Evolutionary conservation across 2,888 invertebrate species (phyloP).

Genomic region (Mesoligia furuncula): DNA sequence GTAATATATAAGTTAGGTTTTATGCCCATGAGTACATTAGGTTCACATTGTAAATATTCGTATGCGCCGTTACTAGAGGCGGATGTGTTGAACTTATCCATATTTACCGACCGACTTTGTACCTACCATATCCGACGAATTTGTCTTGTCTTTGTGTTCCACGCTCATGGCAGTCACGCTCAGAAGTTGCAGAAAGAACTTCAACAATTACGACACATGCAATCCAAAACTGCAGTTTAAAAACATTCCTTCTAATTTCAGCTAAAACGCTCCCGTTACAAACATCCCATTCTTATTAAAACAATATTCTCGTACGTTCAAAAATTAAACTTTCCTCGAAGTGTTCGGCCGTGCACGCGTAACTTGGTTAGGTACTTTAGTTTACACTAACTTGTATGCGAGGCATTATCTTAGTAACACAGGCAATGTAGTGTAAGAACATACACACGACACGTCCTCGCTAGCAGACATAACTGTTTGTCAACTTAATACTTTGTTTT

Average conservation of each 20-base stretch:
- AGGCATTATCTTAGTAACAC: conserved; percentile 74
- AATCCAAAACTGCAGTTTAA: background rate
- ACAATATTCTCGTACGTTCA: conserved; percentile 53
- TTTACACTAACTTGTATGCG: conserved; percentile 73
- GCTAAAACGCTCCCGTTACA: conserved; percentile 17
- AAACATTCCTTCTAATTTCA: conserved; percentile 20
- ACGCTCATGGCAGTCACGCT: background rate
- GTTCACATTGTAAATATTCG: too few relatives aligned
- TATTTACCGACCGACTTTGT: too few relatives aligned
- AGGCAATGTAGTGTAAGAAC: conserved; percentile 59
- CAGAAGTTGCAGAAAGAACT: background rate
- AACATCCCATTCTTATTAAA: conserved; percentile 43
- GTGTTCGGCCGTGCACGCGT: conserved; percentile 66
- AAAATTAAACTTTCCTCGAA: conserved; percentile 70
- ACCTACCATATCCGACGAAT: too few relatives aligned
- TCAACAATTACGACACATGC: background rate
- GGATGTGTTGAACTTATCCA: too few relatives aligned
- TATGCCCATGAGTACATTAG: too few relatives aligned
- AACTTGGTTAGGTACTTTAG: conserved; percentile 73
- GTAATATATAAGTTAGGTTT: too few relatives aligned
- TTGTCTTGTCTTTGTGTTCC: too few relatives aligned
- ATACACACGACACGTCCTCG: conserved; percentile 35
- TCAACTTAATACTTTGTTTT: conserved; percentile 26
- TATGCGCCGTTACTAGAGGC: too few relatives aligned
- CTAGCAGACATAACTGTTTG: conserved; percentile 39